These are phyloP conservation scores for Clunio marinus DNA, from an alignment of 2,888 invertebrate species.

Conservation along the genomic window DNA sequence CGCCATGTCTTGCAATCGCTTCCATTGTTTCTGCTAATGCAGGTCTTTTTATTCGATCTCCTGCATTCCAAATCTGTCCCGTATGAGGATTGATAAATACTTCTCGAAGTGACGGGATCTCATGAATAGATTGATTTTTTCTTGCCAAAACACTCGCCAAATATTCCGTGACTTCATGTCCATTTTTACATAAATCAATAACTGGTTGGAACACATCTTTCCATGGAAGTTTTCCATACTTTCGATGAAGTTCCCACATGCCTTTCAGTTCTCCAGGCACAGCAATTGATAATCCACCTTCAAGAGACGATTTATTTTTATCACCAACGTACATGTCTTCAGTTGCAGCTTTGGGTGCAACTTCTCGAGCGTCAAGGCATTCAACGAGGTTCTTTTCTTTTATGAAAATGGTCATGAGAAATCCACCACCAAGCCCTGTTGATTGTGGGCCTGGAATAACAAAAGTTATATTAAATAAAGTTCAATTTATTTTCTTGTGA, in stretches of 20 bases:
- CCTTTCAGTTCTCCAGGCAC: slow-evolving; percentile 80
- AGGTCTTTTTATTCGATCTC: slow-evolving; percentile 50
- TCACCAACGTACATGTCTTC: slow-evolving; percentile 63
- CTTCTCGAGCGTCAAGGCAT: slow-evolving; percentile 67
- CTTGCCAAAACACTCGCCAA: slow-evolving; percentile 49
- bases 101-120: slow-evolving; percentile 43
- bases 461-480: neutral
- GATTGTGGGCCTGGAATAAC: slow-evolving; percentile 56
- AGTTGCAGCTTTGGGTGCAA: slow-evolving; percentile 65
- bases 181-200: slow-evolving; percentile 65
- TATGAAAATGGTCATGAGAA: slow-evolving; percentile 72
- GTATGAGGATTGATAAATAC: slow-evolving; percentile 50
- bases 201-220: slow-evolving; percentile 65
- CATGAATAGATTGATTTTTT: slow-evolving; percentile 46
- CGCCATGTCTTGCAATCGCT: slow-evolving; percentile 55
- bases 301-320: slow-evolving; percentile 47
- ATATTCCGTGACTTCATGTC: slow-evolving; percentile 61
- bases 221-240: slow-evolving; percentile 70
- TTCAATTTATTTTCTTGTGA: slow-evolving; percentile 44
- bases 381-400: slow-evolving; percentile 54
- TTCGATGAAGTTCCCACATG: slow-evolving; percentile 65
- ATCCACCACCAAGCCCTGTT: slow-evolving; percentile 80
- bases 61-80: slow-evolving; percentile 48
- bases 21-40: slow-evolving; percentile 55
- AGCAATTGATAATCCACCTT: slow-evolving; percentile 67